Evolutionary conservation across 2,797 vertebrate genomes (phyloP).

Genomic region (Enteromius treurensis): DNA sequence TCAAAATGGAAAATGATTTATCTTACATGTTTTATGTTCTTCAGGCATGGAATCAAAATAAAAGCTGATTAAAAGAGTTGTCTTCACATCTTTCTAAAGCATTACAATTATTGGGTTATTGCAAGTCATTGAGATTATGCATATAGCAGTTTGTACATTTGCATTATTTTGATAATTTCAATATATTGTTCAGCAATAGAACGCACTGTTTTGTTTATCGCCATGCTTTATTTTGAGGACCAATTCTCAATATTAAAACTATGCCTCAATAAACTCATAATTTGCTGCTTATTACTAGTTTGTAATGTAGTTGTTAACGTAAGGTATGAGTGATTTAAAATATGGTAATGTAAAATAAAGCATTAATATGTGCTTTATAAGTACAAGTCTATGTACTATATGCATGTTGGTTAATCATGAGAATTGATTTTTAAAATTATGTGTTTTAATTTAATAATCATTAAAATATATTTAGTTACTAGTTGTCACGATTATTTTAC

Average conservation of each 20-base stretch:
- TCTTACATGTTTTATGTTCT: neutral
- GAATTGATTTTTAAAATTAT: no score
- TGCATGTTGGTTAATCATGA: no score
- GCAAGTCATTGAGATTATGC: neutral
- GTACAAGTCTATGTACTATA: no score
- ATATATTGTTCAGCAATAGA: neutral
- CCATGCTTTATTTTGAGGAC: no score
- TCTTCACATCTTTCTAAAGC: neutral
- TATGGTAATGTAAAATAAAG: no score
- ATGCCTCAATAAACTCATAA: no score
- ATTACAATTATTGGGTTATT: neutral
- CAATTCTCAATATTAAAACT: no score
- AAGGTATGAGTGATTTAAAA: no score
- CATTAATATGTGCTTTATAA: no score
- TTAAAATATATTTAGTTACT: neutral
- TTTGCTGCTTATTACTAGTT: no score
- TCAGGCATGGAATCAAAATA: neutral
- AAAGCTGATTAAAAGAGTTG: neutral
- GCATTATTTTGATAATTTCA: neutral
- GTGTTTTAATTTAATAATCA: neutral
- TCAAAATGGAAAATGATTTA: neutral
- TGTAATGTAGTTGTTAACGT: no score
- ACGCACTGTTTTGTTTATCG: neutral
- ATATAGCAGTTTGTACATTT: neutral
- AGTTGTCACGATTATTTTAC: neutral